Evolutionary conservation across 2,888 invertebrate species (phyloP), one percentile per base, ranked within the genome.

Genomic region (Pyrocoelia pectoralis): DNA sequence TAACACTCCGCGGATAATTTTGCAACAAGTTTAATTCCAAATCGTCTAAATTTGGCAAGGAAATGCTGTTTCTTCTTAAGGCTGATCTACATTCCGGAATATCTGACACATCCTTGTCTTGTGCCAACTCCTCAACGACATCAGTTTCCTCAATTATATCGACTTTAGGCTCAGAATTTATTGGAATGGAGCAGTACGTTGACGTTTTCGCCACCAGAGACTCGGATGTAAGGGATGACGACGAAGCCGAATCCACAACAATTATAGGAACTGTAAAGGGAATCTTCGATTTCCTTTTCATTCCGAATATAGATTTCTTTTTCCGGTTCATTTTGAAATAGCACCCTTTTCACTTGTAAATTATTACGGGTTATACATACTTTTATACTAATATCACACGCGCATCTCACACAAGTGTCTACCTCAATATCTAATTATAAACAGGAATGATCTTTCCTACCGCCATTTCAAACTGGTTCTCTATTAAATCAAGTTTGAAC

Each of bases 1-100:
- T 13, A n/a, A 15, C 51, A 48, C 53, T 40, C 13, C 51, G 41
- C 0, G 41, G 4, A 15, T 51, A 54, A 41, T 73, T 70, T 8
- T 73, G 69, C 14, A 78, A 67, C 5, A 87, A 85, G 71, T 88
- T 85, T 69, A 85, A 70, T 63, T 89, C 89, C 77, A 92, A 80
- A 55, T 88, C 87, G 74, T 90, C 88, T 61, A 93, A 82, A 68
- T 85, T 86, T 1, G 93, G 93, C 84, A 93, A 84, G 1, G 92
- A 92, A 66, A 90, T 88, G 1, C 91, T 91, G 70, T 90, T 89
- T 69, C 89, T 85, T 52, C 91, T 83, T 53, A 87, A 76, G 4
- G 71, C 68, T 2, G 62, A 50, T 38, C 66, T 65, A 53, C 65
- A 53, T 50, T 53, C 51, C 5, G 43, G 19, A 2, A 15, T 49